phyloP scores from a whole-genome alignment of 2,888 invertebrate species.

The Andrena praecox region DNA sequence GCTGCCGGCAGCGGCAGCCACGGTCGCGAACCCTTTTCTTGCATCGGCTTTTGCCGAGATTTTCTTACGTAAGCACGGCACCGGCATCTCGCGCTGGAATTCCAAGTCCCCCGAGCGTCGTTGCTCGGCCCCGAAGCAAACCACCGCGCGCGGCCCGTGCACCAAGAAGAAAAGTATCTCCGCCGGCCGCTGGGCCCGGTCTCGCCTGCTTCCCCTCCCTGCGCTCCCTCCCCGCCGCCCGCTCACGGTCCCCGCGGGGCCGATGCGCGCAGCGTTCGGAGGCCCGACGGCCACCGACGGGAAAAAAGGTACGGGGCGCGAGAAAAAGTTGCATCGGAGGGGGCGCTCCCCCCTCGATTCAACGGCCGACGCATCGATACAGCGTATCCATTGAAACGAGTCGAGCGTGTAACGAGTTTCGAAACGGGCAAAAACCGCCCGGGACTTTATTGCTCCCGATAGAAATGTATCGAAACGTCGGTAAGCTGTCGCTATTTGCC shows the following conservation, averaged over 20 bases:
- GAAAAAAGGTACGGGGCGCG: conserved; percentile 64
- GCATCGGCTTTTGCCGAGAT: conserved; percentile 64
- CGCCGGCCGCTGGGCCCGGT: conserved; percentile 29
- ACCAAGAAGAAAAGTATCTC: conserved; percentile 65
- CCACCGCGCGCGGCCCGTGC: conserved; percentile 50
- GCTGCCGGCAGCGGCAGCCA: conserved; percentile 6
- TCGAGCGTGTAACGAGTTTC: conserved; percentile 63
- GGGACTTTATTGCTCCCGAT: conserved; percentile 68
- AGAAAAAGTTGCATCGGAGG: conserved; percentile 72
- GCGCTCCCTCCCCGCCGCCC: background rate
- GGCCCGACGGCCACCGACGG: conserved; percentile 29
- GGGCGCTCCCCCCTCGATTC: conserved; percentile 30
- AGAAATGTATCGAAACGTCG: conserved; percentile 73
- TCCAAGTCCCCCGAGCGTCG: conserved; percentile 72
- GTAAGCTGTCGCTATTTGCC: conserved; percentile 66
- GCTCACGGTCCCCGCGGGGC: background rate
- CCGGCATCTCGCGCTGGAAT: conserved; percentile 69
- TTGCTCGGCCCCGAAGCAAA: conserved; percentile 55
- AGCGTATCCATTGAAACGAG: conserved; percentile 59
- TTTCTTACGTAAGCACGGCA: conserved; percentile 73
- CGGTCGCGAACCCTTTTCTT: conserved; percentile 64
- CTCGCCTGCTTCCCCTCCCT: background rate
- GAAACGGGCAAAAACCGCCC: conserved; percentile 51
- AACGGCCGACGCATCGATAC: conserved; percentile 56
- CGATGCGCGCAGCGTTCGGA: conserved; percentile 47